Base-by-base conservation (phyloP, 2,888 invertebrate genomes). In the Cephus sareptanus region DNA sequence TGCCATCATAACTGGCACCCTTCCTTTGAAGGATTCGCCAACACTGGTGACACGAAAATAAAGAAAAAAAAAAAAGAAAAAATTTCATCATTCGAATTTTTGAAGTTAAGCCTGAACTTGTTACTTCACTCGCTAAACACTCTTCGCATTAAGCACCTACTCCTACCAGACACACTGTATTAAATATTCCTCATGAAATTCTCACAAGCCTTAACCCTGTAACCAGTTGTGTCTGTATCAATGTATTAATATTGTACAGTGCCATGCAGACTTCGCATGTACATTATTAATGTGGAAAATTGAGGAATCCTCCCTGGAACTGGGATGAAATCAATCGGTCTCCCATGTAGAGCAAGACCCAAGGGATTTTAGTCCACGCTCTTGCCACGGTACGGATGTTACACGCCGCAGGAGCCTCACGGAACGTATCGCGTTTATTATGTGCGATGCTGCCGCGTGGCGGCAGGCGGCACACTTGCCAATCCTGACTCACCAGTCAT, bases 381-480 rank as follows among this genome's bases (percentile, higher is more conserved):
- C 23, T 56, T 56, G 56, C 15, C 23, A 9, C 23, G 56, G 56
- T 56, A 56, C 56, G 56, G 23, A 56, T 23, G 23, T 56, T 56
- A 56, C 56, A 56, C 56, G 23, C 56, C 56, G 56, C 56, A 56
- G 56, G 56, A 56, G 56, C 2, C 56, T 23, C 56, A 23, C 56
- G 56, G 23, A 56, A 23, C 56, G 56, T 56, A 56, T 56, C 56
- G 56, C 56, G 56, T 56, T 56, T 56, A 56, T 56, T 56, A 56
- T 56, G 56, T 56, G 56, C 56, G 23, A 56, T 56, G 77, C 81
- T 78, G 83, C 56, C 89, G 82, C 84, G 86, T 87, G 87, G 84
- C 89, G 86, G 82, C 88, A 85, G 85, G 85, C 56, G 56, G 56
- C 56, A 56, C 56, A 56, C 56, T 84, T 87, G 78, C 83, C 76